A percentile compares a stretch with the other conserved stretches of the same genome.
Conservation (phyloP, 2,888 invertebrate genomes). For the Pandemis cinnamomeana region DNA sequence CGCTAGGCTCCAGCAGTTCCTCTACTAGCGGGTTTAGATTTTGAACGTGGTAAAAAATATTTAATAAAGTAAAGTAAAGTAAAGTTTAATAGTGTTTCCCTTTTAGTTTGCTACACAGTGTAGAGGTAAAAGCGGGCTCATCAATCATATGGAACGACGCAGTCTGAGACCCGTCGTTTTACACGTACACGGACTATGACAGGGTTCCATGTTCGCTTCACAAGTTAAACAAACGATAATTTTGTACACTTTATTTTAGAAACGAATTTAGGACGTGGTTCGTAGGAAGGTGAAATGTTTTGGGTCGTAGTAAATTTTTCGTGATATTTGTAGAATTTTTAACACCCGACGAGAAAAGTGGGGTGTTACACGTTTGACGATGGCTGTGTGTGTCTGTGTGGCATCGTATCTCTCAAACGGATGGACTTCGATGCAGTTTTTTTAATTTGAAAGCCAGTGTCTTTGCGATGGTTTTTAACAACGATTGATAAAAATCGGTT, state of each 20-base stretch:
- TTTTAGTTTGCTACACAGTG: background rate
- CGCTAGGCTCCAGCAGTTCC: no score
- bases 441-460: no score
- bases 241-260: background rate
- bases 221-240: background rate
- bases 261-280: background rate
- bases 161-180: slow-evolving; percentile 9
- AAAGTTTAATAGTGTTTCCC: background rate
- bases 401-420: no score
- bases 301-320: background rate
- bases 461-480: no score
- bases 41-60: background rate
- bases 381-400: no score
- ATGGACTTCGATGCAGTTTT: no score
- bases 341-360: no score
- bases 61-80: no score
- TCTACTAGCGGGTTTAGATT: no score
- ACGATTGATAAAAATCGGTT: no score
- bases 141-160: slow-evolving; percentile 16
- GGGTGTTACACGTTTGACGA: no score
- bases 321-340: background rate
- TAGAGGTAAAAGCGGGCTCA: slow-evolving; percentile 2
- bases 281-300: background rate
- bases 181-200: background rate
- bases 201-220: background rate